These are phyloP conservation scores for Trichomycterus rosablanca DNA, from an alignment of 2,113 vertebrate genomes.

Conservation along the genomic window DNA sequence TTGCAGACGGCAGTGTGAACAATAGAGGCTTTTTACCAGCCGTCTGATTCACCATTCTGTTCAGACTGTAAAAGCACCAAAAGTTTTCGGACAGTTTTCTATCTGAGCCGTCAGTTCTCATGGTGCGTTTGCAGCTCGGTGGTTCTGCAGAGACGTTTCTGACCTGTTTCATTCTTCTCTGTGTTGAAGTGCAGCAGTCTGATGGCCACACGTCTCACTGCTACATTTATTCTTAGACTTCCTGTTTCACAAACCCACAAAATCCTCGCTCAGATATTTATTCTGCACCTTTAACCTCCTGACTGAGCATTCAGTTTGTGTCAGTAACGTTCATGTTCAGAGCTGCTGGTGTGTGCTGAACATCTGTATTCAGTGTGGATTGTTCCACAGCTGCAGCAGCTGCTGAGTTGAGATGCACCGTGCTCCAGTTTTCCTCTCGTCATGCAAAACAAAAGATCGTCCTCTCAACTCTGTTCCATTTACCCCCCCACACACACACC, in stretches of 20 bases:
- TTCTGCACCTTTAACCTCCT: background rate
- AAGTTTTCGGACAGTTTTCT: background rate
- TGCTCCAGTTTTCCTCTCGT: constrained; percentile 35
- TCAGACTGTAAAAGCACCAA: background rate
- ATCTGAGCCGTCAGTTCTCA: background rate
- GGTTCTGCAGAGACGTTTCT: no score
- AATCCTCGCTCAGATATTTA: constrained; percentile 2
- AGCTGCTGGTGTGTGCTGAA: background rate
- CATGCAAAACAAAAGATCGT: constrained; percentile 38
- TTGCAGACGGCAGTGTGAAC: background rate
- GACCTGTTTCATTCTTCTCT: no score
- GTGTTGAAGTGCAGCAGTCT: no score
- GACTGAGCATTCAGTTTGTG: background rate
- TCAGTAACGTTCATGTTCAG: no score
- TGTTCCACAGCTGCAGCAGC: constrained; percentile 36
- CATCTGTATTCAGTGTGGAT: constrained; percentile 33
- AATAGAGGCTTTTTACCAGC: no score
- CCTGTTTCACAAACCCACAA: constrained; percentile 3
- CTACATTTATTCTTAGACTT: background rate
- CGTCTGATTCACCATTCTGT: no score
- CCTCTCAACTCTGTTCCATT: constrained; percentile 16
- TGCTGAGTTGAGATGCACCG: constrained; percentile 23
- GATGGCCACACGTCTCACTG: no score
- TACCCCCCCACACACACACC: no score
- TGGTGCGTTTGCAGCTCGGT: background rate